Evolutionary conservation across 2,888 invertebrate species (phyloP).

Genomic region (Orchestes rusci): DNA sequence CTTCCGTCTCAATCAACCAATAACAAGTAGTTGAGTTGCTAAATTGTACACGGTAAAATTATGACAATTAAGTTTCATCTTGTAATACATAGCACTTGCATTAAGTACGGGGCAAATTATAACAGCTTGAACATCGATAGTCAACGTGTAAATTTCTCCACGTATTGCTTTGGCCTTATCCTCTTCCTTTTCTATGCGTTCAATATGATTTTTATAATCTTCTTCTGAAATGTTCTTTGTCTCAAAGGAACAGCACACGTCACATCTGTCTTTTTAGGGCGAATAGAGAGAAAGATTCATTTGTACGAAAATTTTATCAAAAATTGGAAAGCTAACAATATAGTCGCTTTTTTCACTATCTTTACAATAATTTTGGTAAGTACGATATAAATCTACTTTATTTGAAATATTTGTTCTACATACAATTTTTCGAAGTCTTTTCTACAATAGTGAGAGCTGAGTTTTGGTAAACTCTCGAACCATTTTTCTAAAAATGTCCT

Average conservation of each 20-base stretch:
- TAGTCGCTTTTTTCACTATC: conserved; percentile 5
- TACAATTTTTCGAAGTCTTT: conserved; percentile 3
- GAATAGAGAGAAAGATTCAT: conserved; percentile 1
- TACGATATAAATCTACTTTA: conserved; percentile 8
- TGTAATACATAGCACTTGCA: conserved; percentile 27
- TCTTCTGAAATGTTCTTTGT: conserved; percentile 3
- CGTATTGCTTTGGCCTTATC: conserved; percentile 6
- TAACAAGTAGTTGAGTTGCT: conserved; percentile 26
- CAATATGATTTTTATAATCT: conserved; percentile 5
- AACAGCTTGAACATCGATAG: conserved; percentile 26
- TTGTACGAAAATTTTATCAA: background rate
- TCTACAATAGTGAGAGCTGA: conserved; percentile 3
- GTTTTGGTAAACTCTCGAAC: conserved; percentile 4
- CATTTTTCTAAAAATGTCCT: conserved; percentile 6
- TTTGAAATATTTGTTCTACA: conserved; percentile 13
- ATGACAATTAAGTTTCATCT: conserved; percentile 28
- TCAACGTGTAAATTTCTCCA: conserved; percentile 23
- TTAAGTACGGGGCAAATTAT: conserved; percentile 15
- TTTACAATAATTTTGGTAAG: conserved; percentile 9
- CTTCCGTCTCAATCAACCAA: conserved; percentile 28
- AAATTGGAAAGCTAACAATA: conserved; percentile 3
- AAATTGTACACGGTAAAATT: conserved; percentile 25
- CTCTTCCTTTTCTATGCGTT: conserved; percentile 3
- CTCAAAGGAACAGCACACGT: conserved; percentile 6
- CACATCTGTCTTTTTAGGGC: conserved; percentile 8